These are phyloP conservation scores for Capreolus pygargus DNA, from an alignment of 2,113 vertebrate species.

Conservation along the genomic window DNA sequence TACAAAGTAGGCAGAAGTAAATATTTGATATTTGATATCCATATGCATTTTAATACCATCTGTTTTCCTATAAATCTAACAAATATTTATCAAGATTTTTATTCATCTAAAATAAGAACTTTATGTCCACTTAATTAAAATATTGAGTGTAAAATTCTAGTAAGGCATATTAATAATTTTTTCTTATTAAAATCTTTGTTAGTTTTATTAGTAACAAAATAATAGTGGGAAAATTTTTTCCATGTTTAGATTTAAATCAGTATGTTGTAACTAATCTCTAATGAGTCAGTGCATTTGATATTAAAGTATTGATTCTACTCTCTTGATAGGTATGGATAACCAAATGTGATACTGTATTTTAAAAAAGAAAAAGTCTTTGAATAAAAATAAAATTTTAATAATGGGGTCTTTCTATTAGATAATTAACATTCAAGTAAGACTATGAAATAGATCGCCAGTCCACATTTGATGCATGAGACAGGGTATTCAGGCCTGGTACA, in stretches of 20 bases:
- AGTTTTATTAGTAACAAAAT: not conserved
- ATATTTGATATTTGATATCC: not conserved
- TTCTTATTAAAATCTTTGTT: not conserved
- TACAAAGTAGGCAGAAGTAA: not conserved
- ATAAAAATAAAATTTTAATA: not conserved
- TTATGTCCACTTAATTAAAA: not conserved
- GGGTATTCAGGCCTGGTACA: fast-evolving
- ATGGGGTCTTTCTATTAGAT: not conserved
- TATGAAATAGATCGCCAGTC: not conserved
- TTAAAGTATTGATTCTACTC: not conserved
- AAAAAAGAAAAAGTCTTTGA: not conserved
- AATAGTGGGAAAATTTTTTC: not conserved
- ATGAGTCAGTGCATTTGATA: not conserved
- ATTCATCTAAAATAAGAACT: not conserved
- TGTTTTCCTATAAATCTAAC: not conserved
- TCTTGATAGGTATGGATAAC: not conserved
- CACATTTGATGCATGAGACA: not conserved
- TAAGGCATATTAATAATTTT: not conserved
- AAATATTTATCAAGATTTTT: not conserved
- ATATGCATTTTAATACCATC: not conserved
- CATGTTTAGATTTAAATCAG: not conserved
- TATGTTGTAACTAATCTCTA: not conserved
- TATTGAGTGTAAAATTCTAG: not conserved
- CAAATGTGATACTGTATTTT: not conserved
- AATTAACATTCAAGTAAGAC: not conserved